Base-by-base conservation (phyloP, 2,113 vertebrate genomes). In the Morone saxatilis region DNA sequence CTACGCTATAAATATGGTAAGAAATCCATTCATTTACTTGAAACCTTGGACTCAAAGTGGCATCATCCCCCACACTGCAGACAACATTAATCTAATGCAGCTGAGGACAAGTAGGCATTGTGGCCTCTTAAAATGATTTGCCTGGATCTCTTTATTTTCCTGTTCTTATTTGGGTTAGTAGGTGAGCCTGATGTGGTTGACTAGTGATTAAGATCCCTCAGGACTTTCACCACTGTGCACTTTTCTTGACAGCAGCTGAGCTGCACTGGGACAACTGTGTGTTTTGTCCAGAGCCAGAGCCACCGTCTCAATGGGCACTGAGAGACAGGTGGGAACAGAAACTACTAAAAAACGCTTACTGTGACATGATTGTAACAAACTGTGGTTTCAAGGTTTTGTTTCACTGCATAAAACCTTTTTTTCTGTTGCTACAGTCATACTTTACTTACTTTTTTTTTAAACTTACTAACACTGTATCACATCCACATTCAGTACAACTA, bases 161-260 rank as follows among this genome's bases (percentile, higher is more conserved):
- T 56, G 38, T 63, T 78, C 71, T 38, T 68, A 92, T 86, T 78
- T 88, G 87, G 88, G 90, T 90, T 79, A 91, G 78, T 88, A 80
- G 87, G 80, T 72, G 77, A 90, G 76, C 19, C 54, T 82, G 79
- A 51, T 71, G 62, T 6, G 17, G 77, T 25, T 66, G 57, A 79
- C 80, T 76, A 36, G 75, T 71, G 88, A 91, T 79, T 67, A 81
- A 80, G 81, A 84, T 77, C 81, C 78, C 75, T 47, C 56, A 47
- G 80, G 85, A 71, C 78, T 85, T 84, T 85, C 36, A 56, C 74
- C 47, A 48, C 79, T 62, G 68, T 76, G 69, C 51, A 59, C 72
- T 56, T 50, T 81, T 76, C 66, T 40, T 80, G 81, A 76, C 84
- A 81, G 80, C 69, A 63, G 78, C 57, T 14, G 60, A 57, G 82